phyloP scores from a whole-genome alignment of 1,140 invertebrate species.

The Radopholus similis region DNA sequence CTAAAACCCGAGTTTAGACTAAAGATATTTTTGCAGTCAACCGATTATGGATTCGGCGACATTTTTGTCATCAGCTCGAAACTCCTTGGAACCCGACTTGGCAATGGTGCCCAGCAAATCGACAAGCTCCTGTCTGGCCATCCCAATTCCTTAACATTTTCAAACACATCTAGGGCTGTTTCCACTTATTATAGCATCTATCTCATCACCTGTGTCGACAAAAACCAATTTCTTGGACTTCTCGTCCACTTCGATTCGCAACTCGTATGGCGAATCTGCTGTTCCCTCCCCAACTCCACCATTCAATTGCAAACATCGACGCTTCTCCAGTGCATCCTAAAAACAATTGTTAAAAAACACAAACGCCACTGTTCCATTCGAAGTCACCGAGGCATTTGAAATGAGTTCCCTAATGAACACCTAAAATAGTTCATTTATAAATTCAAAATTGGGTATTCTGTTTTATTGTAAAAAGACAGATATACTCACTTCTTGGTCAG shows the following conservation, averaged over 20 bases:
- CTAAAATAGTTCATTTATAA: slow-evolving; percentile 61
- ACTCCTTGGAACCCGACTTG: slow-evolving; percentile 84
- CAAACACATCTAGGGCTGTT: neutral
- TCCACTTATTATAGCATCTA: too few species aligned
- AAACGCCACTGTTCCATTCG: too few species aligned
- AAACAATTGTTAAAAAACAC: too few species aligned
- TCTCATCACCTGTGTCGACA: slow-evolving; percentile 49
- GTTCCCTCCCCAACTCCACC: slow-evolving; percentile 50
- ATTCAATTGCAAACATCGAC: slow-evolving; percentile 68
- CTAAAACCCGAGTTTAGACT: slow-evolving; percentile 84
- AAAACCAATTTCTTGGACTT: slow-evolving; percentile 30
- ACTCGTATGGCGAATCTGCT: slow-evolving; percentile 69
- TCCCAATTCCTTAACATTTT: slow-evolving; percentile 74
- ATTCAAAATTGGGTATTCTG: neutral
- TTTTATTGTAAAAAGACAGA: neutral
- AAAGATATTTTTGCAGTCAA: slow-evolving; percentile 2
- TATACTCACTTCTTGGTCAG: slow-evolving; percentile 81
- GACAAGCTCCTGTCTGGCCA: slow-evolving; percentile 85
- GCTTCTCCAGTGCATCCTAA: slow-evolving; percentile 93
- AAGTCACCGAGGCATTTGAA: slow-evolving; percentile 90
- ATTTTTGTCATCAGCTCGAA: slow-evolving; percentile 33
- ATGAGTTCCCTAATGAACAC: slow-evolving; percentile 91
- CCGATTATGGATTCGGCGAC: slow-evolving; percentile 72
- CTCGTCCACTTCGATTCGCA: slow-evolving; percentile 77
- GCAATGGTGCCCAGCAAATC: slow-evolving; percentile 90